Conservation (phyloP, 2,888 invertebrate species). For the Acronicta aceris region DNA sequence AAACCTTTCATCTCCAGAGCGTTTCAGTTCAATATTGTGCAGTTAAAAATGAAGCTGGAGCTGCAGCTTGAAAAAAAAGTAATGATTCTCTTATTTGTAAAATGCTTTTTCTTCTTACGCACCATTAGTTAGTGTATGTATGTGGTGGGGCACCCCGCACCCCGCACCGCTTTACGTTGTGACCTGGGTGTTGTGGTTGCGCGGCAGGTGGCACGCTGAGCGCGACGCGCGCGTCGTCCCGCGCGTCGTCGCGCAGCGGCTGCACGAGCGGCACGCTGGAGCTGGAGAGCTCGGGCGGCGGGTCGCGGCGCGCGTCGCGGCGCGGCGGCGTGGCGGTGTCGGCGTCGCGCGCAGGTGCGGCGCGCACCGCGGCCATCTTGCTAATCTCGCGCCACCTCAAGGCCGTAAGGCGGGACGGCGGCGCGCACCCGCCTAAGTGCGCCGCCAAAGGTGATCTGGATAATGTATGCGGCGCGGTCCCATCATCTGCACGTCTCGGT, state of each 20-base stretch:
- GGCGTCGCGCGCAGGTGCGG: constrained; percentile 97
- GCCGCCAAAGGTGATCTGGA: constrained; percentile 89
- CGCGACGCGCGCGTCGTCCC: constrained; percentile 84
- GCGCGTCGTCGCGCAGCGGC: constrained; percentile 87
- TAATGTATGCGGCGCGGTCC: constrained; percentile 88
- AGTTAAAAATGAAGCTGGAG: too few species aligned
- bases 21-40: too few species aligned
- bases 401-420: constrained; percentile 88
- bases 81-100: neutral
- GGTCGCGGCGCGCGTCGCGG: constrained; percentile 94
- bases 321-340: constrained; percentile 92
- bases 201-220: constrained; percentile 89
- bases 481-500: constrained; percentile 84
- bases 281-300: constrained; percentile 84
- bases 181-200: neutral
- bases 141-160: neutral
- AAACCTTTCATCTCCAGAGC: too few species aligned
- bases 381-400: constrained; percentile 96
- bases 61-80: too few species aligned
- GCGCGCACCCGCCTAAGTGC: constrained; percentile 88
- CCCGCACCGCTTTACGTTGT: neutral
- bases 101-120: neutral
- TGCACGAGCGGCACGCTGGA: constrained; percentile 81
- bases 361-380: constrained; percentile 98
- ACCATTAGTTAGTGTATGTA: constrained; percentile 3